phyloP scores from a whole-genome alignment of 2,797 vertebrate genomes.

The Allochrocebus solatus region DNA sequence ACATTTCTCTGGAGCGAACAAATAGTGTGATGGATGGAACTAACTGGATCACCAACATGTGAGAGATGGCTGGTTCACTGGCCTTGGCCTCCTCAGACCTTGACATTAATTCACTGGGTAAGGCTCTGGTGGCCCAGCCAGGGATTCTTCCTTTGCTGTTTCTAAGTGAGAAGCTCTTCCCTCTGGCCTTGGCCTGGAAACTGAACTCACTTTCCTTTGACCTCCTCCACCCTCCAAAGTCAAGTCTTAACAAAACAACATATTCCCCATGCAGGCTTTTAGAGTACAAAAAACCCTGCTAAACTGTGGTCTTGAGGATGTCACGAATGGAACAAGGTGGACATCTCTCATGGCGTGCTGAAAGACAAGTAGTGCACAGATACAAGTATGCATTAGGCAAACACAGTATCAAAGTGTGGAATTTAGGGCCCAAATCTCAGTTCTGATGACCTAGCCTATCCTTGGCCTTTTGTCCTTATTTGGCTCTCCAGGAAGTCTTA shows the following conservation, averaged over 20 bases:
- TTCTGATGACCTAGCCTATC: not conserved
- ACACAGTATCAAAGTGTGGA: not conserved
- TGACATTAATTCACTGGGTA: not conserved
- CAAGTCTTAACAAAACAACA: not conserved
- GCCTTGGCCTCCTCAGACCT: not conserved
- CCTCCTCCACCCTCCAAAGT: not conserved
- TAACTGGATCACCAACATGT: not conserved
- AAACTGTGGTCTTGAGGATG: not conserved
- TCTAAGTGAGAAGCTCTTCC: not conserved
- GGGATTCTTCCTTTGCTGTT: not conserved
- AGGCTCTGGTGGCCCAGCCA: not conserved
- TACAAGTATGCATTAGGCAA: not conserved
- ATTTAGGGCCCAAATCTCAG: not conserved
- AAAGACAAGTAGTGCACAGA: not conserved
- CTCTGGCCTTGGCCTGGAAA: not conserved
- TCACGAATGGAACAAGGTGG: not conserved
- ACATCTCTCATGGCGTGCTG: not conserved
- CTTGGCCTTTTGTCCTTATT: not conserved
- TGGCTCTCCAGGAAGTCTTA: not conserved
- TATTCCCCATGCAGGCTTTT: not conserved
- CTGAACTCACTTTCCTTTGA: not conserved
- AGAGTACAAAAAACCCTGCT: not conserved
- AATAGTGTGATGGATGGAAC: not conserved
- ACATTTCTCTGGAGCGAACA: not conserved
- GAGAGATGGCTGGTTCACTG: not conserved